Base-by-base conservation (phyloP, 2,113 vertebrate species). In the Ramphastos sulfuratus region DNA sequence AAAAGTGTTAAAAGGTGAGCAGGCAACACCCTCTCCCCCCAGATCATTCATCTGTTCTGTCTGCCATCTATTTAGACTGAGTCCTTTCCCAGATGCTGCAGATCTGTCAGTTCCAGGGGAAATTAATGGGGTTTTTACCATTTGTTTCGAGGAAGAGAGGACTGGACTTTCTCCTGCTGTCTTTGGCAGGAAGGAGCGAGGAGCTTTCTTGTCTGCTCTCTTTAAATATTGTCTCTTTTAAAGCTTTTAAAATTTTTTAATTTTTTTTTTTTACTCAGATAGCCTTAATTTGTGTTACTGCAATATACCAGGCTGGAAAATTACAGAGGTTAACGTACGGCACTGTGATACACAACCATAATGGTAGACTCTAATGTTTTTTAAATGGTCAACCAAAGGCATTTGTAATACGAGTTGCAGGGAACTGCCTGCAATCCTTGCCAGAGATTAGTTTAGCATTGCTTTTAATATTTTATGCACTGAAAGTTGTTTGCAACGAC, bases 381-480 rank as follows among this genome's bases (percentile, higher is more conserved):
- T 89, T 67, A 96, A 94, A 94, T 96, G 93, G 79, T 94, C 92
- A 93, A 96, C 78, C 91, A 86, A 90, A 95, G 82, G 23, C 91
- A 95, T 97, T 92, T 11, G 7, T 95, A 93, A 94, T 66, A 56
- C 0, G 18, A 87, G 81, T 91, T 91, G 65, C 66, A 93, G 86
- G 44, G 89, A 96, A 71, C 89, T 86, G 91, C 90, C 72, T 94
- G 56, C 42, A 77, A 30, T 78, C 90, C 91, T 92, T 94, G 76
- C 82, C 78, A 77, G 78, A 90, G 89, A 87, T 96, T 80, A 96
- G 85, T 80, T 91, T 89, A 96, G 84, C 52, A 42, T 82, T 71
- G 82, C 84, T 94, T 95, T 96, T 94, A 96, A 94, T 96, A 94
- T 94, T 96, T 94, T 93, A 90, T 85, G 65, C 70, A 19, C 60